Evolutionary conservation across 2,888 invertebrate species (phyloP), one percentile per base, ranked within the genome.

Genomic region (Anoplius nigerrimus): DNA sequence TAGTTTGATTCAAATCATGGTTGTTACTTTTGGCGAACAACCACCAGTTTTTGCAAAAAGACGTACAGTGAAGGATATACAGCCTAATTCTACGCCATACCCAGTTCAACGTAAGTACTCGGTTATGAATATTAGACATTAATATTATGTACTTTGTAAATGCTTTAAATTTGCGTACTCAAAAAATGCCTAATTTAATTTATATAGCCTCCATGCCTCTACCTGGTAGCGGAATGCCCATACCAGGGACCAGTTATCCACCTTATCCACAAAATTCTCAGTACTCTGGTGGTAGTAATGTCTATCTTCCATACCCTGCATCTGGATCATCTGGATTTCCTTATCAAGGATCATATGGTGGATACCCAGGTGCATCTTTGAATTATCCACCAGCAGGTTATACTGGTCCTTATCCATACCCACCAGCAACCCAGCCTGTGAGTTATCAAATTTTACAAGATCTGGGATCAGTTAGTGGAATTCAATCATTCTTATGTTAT

Each of bases 1-100:
- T 62, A 95, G 95, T 53, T 91, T 99, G 21, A 94, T 99, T 81
- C 96, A 97, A 91, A 93, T 97, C 66, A 95, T 98, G 94, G 93
- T 95, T 73, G 92, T 94, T 67, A 95, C 96, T 0, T 99, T 99
- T 91, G 97, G 98, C 43, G 98, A 99, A 76, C 92, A 95, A 81
- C 98, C 98, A 63, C 99, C 99, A 1, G 98, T 99, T 3, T 97
- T 94, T 89, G 92, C 96, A 0, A 94, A 93, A 86, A 92, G 92
- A 18, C 92, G 92, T 71, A 91, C 90, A 65, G 34, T 34, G 6
- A 34, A 34, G 8, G 91, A 90, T 69, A 69, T 61, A 6, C 79
- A 82, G 71, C 78, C 83, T 27, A 79, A 81, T 54, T 80, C 89
- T 0, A 84, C 90, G 3, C 91, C 92, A 43, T 93, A 93, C 83